Percentiles rank a stretch among this genome's conserved stretches.
phyloP scores from a whole-genome alignment of 2,888 invertebrate species.

The Tachina grossa region DNA sequence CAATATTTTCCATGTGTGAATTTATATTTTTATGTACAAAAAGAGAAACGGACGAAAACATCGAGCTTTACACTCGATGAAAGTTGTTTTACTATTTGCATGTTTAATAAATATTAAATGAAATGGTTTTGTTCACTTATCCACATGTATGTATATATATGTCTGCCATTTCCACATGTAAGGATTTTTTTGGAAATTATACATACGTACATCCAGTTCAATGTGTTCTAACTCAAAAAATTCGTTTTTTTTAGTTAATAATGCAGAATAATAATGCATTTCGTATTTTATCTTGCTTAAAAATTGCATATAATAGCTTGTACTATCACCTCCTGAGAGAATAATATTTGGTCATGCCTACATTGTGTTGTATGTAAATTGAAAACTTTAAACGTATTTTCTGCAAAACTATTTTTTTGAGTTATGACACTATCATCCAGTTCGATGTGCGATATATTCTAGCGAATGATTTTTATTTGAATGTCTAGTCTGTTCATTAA shows the following conservation, averaged over 20 bases:
- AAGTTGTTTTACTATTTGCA: neutral
- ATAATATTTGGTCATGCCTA: no score
- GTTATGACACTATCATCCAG: no score
- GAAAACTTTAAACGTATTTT: no score
- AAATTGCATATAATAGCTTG: no score
- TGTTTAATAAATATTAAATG: neutral
- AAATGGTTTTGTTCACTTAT: neutral
- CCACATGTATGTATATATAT: neutral
- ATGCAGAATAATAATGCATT: no score
- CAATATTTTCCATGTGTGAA: conserved; percentile 16
- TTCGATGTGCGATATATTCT: neutral
- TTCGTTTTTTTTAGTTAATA: no score
- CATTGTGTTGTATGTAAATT: no score
- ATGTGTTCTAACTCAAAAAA: no score
- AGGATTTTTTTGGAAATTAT: neutral
- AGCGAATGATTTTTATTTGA: neutral
- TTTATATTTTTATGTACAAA: neutral
- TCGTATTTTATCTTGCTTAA: no score
- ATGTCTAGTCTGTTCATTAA: neutral
- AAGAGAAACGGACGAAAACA: neutral
- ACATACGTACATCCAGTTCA: no score
- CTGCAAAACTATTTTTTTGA: no score
- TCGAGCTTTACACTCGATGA: neutral
- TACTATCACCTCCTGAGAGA: no score
- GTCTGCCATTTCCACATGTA: conserved; percentile 2